Evolutionary conservation across 2,113 vertebrate genomes (phyloP), one percentile per base, ranked within the genome.

Genomic region (Datnioides undecimradiatus): DNA sequence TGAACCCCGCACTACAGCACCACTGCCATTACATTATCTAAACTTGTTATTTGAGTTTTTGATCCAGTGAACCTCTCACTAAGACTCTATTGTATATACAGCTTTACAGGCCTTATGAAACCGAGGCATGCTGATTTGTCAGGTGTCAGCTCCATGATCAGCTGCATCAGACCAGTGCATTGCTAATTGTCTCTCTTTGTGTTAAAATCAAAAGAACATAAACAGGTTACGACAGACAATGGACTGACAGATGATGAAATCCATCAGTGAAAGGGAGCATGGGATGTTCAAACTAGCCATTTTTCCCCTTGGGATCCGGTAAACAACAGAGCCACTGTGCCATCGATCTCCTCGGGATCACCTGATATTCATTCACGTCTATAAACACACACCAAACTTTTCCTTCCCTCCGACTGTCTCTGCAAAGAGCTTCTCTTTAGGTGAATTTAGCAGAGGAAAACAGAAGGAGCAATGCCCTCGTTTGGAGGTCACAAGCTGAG

Each of bases 401-500:
- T 34, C 40, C 14, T 34, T 25, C 27, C 41, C 7, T 8, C 17
- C 16, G 5, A 14, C 65, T 66, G 36, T 16, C 25, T n/a, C 34
- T 43, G 36, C 64, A 62, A 23, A 34, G 4, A 58, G 41, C 51
- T 5, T 31, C n/a, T 51, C 13, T 41, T 23, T 10, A 17, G 59
- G 21, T 64, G 55, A 67, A 78, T 70, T 65, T 62, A 49, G 60
- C 76, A 64, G 23, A 59, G 55, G 41, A 71, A 33, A 79, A 69
- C 41, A 57, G 49, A 65, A 80, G 77, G 70, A 67, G 73, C 72
- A 59, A 87, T 90, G 84, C 76, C 88, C 90, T 94, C 87, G 62
- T 90, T 87, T 91, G 86, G 90, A 92, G 91, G 88, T 92, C 89
- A 91, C 83, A 83, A 73, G 83, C 86, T 84, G 81, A 82, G 80